Evolutionary conservation across 2,888 invertebrate genomes (phyloP).

Genomic region (Lampropteryx suffumata): DNA sequence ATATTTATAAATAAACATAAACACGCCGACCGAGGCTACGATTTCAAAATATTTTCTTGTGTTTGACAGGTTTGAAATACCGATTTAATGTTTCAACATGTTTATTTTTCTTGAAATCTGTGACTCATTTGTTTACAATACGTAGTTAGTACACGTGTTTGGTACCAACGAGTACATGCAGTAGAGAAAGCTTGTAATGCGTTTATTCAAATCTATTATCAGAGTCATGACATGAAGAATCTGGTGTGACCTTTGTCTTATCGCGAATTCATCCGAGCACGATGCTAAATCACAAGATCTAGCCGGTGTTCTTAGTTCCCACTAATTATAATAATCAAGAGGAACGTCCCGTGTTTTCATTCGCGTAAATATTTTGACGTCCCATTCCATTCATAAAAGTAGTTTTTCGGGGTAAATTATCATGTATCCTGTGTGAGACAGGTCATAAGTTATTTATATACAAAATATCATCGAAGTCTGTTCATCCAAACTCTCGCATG

Average conservation of each 20-base stretch:
- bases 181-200: constrained; percentile 15
- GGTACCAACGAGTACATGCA: background rate
- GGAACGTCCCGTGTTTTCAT: no score
- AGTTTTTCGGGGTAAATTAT: no score
- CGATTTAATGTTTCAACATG: constrained; percentile 15
- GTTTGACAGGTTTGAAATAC: constrained; percentile 11
- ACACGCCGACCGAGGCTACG: background rate
- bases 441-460: no score
- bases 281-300: constrained; percentile 3
- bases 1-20: no score
- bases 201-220: constrained; percentile 21
- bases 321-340: no score
- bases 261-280: background rate
- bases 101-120: constrained; percentile 24
- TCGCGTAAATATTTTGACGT: no score
- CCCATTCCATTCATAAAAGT: no score
- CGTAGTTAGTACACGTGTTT: constrained; percentile 26
- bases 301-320: background rate
- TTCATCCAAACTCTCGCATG: no score
- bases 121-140: constrained; percentile 33
- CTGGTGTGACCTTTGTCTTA: constrained; percentile 8
- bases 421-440: no score
- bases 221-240: constrained; percentile 16
- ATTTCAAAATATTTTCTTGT: constrained; percentile 19
- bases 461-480: no score